Percentiles rank a stretch among this genome's conserved stretches.
These are phyloP conservation scores for Microplitis manilae DNA, from an alignment of 2,888 invertebrate species.

Conservation along the genomic window DNA sequence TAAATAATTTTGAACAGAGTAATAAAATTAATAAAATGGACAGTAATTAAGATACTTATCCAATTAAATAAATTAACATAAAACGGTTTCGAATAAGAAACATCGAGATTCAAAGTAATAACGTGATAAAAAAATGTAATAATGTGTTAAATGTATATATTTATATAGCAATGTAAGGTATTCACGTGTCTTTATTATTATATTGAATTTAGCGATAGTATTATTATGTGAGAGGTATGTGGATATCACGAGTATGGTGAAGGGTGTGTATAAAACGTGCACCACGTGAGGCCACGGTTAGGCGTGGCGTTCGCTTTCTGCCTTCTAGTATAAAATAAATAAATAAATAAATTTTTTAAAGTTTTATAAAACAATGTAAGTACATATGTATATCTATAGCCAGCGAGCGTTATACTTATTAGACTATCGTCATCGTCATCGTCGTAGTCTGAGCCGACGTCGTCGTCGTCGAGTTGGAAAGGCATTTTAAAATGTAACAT, in stretches of 20 bases:
- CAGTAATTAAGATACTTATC: background rate
- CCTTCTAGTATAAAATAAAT: slow-evolving; percentile 1
- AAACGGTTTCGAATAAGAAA: background rate
- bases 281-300: slow-evolving; percentile 47
- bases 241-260: slow-evolving; percentile 38
- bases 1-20: background rate
- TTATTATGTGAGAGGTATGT: slow-evolving; percentile 15
- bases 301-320: slow-evolving; percentile 62
- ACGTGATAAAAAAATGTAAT: background rate
- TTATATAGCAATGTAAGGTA: background rate
- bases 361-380: slow-evolving; percentile 67
- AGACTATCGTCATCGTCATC: background rate
- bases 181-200: background rate
- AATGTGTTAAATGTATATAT: background rate
- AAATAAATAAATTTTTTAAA: slow-evolving; percentile 19
- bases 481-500: slow-evolving; percentile 31
- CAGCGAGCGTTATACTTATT: slow-evolving; percentile 26
- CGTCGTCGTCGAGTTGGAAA: slow-evolving; percentile 45
- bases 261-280: slow-evolving; percentile 44
- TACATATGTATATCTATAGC: slow-evolving; percentile 54
- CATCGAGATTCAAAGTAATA: slow-evolving; percentile 10
- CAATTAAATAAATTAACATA: background rate
- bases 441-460: slow-evolving; percentile 29
- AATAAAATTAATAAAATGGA: background rate
- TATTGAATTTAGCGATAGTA: slow-evolving; percentile 2